Base-by-base conservation (phyloP, 2,888 invertebrate genomes). In the Arge pagana region DNA sequence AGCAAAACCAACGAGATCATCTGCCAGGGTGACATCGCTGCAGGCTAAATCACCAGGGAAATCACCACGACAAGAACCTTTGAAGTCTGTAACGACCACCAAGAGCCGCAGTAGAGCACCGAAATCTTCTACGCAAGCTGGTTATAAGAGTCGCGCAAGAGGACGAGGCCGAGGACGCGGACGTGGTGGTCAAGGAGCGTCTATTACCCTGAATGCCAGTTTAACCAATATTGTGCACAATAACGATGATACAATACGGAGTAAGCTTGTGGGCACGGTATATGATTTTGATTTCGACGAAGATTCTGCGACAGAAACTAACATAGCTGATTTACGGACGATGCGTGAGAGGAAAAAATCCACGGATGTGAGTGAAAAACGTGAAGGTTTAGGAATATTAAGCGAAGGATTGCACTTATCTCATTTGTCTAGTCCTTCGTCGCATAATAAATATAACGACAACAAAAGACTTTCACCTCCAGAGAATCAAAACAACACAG, bases 201-300 rank as follows among this genome's bases (percentile, higher is more conserved):
- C 59, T 7, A 55, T 63, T 10, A 36, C 63, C 2, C 35, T 65
- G 33, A 49, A 65, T 5, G 53, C 63, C 4, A 60, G 59, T 3
- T 53, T 66, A 24, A 51, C 59, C 0, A 65, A 63, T 48, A 57
- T 61, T 1, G 71, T 80, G 30, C 82, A 83, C 50, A 80, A 79
- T 62, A 74, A 78, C 52, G 82, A 83, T 16, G 86, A 86, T 64
- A 87, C 90, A 2, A 89, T 90, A 54, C 89, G 88, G 58, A 89
- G 87, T 70, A 91, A 90, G 71, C 79, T 92, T 28, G 86, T 87
- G 5, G 92, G 93, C 6, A 93, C 93, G 2, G 93, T 93, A 2
- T 94, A 92, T 66, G 94, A 90, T 72, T 84, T 89, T 59, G 87
- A 92, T 72, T 90, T 90, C 58, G 88, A 92, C 58, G 92, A 93